Conservation (phyloP, 1,140 invertebrate genomes). For the Metopolophium dirhodum region DNA sequence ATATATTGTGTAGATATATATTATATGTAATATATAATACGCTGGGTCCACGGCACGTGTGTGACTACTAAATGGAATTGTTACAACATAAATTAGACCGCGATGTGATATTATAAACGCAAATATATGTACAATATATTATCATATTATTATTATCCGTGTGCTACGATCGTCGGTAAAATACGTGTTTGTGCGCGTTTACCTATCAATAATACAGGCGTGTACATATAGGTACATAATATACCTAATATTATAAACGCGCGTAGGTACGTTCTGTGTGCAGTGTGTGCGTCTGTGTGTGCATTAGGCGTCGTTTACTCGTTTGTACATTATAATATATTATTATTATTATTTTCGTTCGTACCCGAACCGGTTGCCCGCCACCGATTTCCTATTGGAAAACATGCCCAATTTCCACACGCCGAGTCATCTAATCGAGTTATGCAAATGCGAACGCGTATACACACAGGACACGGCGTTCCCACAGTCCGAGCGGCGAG, state of each 20-base stretch:
- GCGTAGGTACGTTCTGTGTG: too few relatives aligned
- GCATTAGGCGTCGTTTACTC: neutral
- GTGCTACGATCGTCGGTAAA: neutral
- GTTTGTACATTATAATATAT: neutral
- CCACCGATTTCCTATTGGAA: neutral
- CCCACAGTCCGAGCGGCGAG: conserved; percentile 30
- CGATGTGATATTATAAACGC: neutral
- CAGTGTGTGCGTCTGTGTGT: neutral
- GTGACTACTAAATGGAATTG: too few relatives aligned
- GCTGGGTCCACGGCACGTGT: too few relatives aligned
- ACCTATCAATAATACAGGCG: too few relatives aligned
- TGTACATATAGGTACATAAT: too few relatives aligned
- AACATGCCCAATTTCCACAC: conserved; percentile 30
- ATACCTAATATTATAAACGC: too few relatives aligned
- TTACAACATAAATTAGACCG: too few relatives aligned
- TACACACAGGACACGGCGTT: conserved; percentile 39
- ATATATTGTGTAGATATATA: too few relatives aligned
- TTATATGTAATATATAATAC: too few relatives aligned
- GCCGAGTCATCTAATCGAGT: conserved; percentile 46
- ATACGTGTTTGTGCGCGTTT: neutral
- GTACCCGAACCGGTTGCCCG: neutral
- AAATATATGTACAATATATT: neutral
- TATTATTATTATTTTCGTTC: neutral
- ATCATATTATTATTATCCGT: neutral
- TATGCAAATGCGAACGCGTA: conserved; percentile 36